Evolutionary conservation across 2,797 vertebrate species (phyloP).

Genomic region (Gymnoscopelus microlampas): DNA sequence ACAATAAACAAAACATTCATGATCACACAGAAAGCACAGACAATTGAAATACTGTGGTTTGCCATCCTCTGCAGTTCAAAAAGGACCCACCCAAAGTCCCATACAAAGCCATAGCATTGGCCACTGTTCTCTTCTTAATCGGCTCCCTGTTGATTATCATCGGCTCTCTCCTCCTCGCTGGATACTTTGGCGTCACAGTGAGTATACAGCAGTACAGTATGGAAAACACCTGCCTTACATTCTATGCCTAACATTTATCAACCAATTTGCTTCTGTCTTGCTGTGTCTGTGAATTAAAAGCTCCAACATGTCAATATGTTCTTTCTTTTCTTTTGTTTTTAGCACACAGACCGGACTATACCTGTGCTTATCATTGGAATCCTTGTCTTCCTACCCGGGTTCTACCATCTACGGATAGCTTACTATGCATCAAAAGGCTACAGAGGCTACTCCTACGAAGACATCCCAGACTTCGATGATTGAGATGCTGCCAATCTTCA

Average conservation of each 20-base stretch:
- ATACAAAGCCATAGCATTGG: constrained; percentile 95
- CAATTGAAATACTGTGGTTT: constrained; percentile 46
- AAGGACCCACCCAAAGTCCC: constrained; percentile 95
- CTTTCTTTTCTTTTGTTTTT: constrained; percentile 31
- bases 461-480: constrained; percentile 97
- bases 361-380: constrained; percentile 95
- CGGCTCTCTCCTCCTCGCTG: constrained; percentile 91
- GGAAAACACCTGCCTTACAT: background rate
- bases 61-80: constrained; percentile 87
- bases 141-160: constrained; percentile 93
- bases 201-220: constrained; percentile 60
- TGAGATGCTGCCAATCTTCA: constrained; percentile 61
- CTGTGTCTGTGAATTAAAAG: no score
- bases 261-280: no score
- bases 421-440: constrained; percentile 95
- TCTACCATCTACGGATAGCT: constrained; percentile 96
- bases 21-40: background rate
- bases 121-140: constrained; percentile 91
- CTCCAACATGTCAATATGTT: background rate
- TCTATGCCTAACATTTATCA: background rate
- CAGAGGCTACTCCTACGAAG: constrained; percentile 95
- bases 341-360: constrained; percentile 91
- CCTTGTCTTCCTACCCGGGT: constrained; percentile 94
- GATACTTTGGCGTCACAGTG: constrained; percentile 92
- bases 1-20: background rate